Conservation (phyloP, 2,797 vertebrate genomes). For the Malurus splendens region DNA sequence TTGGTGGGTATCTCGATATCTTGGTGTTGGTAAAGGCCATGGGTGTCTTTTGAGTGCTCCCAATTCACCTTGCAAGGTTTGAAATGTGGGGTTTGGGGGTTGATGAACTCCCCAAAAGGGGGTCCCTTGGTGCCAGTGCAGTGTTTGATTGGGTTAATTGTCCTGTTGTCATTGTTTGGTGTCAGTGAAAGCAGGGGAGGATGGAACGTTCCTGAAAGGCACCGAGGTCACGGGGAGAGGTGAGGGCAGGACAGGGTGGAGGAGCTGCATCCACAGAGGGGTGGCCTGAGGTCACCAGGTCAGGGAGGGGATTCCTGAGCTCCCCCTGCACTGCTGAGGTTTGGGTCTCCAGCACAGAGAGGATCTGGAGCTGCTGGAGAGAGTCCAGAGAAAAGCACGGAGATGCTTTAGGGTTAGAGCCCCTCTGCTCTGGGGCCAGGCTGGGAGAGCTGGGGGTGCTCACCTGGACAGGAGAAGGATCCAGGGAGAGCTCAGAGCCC, state of each 20-base stretch:
- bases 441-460: background rate
- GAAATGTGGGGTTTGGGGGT: background rate
- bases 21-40: background rate
- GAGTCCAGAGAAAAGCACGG: background rate
- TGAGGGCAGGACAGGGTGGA: background rate
- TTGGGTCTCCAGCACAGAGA: background rate
- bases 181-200: background rate
- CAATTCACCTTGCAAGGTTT: rapidly evolving
- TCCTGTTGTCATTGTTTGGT: background rate
- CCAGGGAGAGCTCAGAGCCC: background rate
- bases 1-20: no score
- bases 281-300: background rate
- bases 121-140: background rate
- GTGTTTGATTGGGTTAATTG: background rate
- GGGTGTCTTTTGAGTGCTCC: background rate
- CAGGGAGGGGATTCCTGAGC: background rate
- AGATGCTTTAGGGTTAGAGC: background rate
- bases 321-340: background rate
- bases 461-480: background rate
- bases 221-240: background rate
- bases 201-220: background rate
- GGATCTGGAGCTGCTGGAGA: rapidly evolving
- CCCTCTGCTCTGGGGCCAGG: background rate
- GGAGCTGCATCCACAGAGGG: background rate
- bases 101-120: background rate